Percentiles rank a stretch among this genome's conserved stretches.
These are phyloP conservation scores for Dusona sp. DNA, from an alignment of 2,888 invertebrate species.

Conservation along the genomic window DNA sequence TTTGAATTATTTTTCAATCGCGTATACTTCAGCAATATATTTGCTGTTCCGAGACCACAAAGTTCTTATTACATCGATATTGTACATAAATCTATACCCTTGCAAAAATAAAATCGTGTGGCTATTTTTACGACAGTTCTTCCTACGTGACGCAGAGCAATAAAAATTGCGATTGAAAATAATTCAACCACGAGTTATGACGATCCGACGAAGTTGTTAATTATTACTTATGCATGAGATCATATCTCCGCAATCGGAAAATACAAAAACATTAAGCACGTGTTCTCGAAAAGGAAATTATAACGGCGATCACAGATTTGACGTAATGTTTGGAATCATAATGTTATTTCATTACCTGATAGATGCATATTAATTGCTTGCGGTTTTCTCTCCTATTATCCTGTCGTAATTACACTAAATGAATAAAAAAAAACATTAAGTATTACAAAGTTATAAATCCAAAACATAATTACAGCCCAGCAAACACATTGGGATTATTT, in stretches of 20 bases:
- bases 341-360: background rate
- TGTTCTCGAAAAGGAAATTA: constrained; percentile 10
- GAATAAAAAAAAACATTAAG: background rate
- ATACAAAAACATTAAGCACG: constrained; percentile 14
- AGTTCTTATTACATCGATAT: background rate
- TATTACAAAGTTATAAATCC: background rate
- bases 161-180: constrained; percentile 6
- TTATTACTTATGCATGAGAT: constrained; percentile 9
- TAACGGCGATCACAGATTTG: background rate
- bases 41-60: background rate
- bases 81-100: background rate
- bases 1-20: background rate
- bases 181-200: background rate
- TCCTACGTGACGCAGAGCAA: background rate
- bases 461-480: too few species aligned
- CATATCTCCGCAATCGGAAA: constrained; percentile 3
- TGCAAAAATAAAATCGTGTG: background rate
- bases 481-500: too few species aligned
- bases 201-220: constrained; percentile 1
- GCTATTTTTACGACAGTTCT: background rate
- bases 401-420: background rate
- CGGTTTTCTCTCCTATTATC: background rate
- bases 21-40: too few species aligned
- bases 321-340: background rate
- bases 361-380: background rate